Evolutionary conservation across 2,113 vertebrate genomes (phyloP).

Genomic region (Pogonocichla stellata): DNA sequence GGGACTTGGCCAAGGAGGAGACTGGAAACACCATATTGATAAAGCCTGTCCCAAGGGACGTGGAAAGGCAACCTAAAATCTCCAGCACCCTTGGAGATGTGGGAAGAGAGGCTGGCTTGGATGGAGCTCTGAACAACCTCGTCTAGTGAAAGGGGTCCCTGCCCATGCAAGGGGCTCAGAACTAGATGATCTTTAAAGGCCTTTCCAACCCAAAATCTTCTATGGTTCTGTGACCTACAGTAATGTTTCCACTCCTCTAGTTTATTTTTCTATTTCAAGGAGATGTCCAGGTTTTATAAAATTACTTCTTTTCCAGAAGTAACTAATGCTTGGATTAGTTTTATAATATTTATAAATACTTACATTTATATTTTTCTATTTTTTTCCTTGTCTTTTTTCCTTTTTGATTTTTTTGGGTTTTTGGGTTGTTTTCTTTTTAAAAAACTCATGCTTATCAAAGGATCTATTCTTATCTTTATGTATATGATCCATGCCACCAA

Average conservation of each 20-base stretch:
- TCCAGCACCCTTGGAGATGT: not conserved
- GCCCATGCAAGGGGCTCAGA: not conserved
- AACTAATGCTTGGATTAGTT: not conserved
- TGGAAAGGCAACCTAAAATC: not conserved
- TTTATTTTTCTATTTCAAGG: not conserved
- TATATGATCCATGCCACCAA: not conserved
- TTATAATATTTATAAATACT: not conserved
- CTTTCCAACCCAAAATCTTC: not conserved
- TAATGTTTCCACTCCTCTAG: not conserved
- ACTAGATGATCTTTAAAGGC: not conserved
- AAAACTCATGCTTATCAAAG: not conserved
- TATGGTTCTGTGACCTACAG: not conserved
- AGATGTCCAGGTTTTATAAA: not conserved
- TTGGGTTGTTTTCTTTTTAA: not conserved
- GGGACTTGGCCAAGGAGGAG: accelerated
- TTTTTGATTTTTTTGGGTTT: not conserved
- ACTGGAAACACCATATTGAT: not conserved
- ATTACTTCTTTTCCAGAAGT: not conserved
- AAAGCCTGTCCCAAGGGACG: not conserved
- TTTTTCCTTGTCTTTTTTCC: not conserved
- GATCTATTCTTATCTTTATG: not conserved
- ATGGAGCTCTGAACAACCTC: not conserved
- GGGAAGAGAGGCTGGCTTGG: not conserved
- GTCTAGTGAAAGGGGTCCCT: not conserved
- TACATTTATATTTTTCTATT: not conserved